Percentiles rank a stretch among this genome's conserved stretches.
Conservation (phyloP, 1,140 invertebrate genomes). For the Drosophila kanapiae region DNA sequence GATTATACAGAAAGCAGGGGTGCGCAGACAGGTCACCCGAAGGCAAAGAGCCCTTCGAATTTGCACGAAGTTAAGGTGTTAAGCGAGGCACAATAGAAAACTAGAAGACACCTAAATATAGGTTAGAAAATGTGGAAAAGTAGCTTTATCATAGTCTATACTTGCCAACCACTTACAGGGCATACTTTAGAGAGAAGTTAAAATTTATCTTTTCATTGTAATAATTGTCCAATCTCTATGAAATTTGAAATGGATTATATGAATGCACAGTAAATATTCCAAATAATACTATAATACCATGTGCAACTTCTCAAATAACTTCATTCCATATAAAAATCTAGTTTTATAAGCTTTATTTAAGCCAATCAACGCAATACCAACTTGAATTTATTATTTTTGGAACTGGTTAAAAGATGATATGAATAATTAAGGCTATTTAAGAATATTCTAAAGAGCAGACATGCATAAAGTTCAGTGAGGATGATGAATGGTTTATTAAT, state of each 20-base stretch:
- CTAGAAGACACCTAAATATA: too few species aligned
- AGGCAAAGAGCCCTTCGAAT: too few species aligned
- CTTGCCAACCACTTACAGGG: neutral
- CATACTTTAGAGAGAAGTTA: neutral
- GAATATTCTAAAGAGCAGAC: neutral
- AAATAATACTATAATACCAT: neutral
- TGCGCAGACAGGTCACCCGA: neutral
- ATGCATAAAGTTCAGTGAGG: neutral
- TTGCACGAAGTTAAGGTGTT: too few species aligned
- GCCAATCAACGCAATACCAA: constrained; percentile 5
- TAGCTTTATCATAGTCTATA: neutral
- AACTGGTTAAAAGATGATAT: neutral
- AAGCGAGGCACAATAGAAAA: too few species aligned
- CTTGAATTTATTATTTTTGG: neutral
- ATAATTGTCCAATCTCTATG: neutral
- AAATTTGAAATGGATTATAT: too few species aligned
- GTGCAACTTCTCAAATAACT: neutral
- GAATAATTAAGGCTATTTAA: neutral
- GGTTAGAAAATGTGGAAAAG: neutral
- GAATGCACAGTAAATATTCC: neutral
- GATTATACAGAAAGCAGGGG: neutral
- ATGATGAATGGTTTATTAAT: constrained; percentile 10
- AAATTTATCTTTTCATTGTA: neutral
- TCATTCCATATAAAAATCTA: neutral
- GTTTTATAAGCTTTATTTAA: neutral